These are phyloP conservation scores for Eumaeus atala DNA, from an alignment of 1,140 invertebrate species.

Conservation along the genomic window DNA sequence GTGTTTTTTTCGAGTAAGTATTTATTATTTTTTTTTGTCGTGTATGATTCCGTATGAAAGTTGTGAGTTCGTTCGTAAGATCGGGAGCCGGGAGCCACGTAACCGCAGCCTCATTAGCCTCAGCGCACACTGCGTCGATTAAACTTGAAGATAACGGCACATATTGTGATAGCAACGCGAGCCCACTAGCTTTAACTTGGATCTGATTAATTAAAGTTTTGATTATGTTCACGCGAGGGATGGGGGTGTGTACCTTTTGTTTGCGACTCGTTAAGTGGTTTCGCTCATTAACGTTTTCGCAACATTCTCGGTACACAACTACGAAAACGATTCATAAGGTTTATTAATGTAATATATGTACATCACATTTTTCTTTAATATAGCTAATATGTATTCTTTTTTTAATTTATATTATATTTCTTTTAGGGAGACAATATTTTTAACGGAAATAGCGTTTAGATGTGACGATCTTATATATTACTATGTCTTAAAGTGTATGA, in stretches of 20 bases:
- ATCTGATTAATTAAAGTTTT: conserved; percentile 52
- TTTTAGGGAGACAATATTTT: too few relatives aligned
- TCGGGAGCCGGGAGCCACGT: conserved; percentile 27
- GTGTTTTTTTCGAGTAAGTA: conserved; percentile 29
- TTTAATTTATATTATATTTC: too few relatives aligned
- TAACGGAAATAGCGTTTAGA: too few relatives aligned
- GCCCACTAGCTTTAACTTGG: conserved; percentile 31
- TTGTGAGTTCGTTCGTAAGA: conserved; percentile 24
- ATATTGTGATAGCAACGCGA: conserved; percentile 51
- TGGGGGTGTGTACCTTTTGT: conserved; percentile 1
- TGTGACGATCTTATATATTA: too few relatives aligned
- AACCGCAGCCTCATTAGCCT: conserved; percentile 69
- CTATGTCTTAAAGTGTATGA: too few relatives aligned
- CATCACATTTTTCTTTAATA: too few relatives aligned
- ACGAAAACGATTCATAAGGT: too few relatives aligned
- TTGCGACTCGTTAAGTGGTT: background rate
- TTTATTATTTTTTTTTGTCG: conserved; percentile 18
- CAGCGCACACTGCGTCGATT: conserved; percentile 59
- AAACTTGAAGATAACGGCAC: conserved; percentile 58
- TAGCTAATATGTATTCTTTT: too few relatives aligned
- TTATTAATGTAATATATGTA: too few relatives aligned
- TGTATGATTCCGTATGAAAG: background rate
- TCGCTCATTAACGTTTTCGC: too few relatives aligned
- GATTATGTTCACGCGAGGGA: conserved; percentile 29
- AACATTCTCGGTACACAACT: too few relatives aligned